phyloP scores from a whole-genome alignment of 2,113 vertebrate species.

The Thryonomys swinderianus region DNA sequence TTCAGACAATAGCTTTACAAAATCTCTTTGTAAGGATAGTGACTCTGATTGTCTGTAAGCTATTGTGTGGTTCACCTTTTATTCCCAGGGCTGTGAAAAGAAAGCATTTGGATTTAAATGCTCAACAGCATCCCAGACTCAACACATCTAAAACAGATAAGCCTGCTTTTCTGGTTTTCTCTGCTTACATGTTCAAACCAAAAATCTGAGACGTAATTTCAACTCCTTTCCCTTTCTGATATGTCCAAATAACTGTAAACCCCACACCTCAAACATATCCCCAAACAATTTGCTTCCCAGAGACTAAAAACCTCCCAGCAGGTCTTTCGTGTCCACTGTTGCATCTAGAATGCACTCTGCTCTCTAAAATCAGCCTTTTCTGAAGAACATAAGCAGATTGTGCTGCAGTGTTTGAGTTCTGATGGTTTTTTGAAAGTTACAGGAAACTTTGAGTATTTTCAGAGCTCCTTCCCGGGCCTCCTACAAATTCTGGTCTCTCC shows the following conservation, averaged over 20 bases:
- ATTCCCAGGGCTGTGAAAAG: not conserved
- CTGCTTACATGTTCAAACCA: not conserved
- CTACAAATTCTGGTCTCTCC: not conserved
- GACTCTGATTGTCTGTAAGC: not conserved
- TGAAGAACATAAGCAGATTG: not conserved
- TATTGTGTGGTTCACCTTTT: not conserved
- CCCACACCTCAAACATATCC: not conserved
- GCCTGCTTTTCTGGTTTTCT: not conserved
- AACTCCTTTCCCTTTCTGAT: not conserved
- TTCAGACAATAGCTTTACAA: not conserved
- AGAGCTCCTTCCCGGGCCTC: not conserved
- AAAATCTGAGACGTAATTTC: not conserved
- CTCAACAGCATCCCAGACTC: not conserved
- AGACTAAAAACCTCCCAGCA: not conserved
- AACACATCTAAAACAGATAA: conserved; percentile 19
- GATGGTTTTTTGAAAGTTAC: not conserved
- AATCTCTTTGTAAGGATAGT: not conserved
- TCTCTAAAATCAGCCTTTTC: not conserved
- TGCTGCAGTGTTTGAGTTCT: not conserved
- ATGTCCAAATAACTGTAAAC: not conserved
- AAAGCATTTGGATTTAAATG: not conserved
- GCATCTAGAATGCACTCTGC: not conserved
- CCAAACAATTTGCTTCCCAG: not conserved
- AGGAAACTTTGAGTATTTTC: not conserved
- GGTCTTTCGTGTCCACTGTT: not conserved